These are phyloP conservation scores for Gorsachius goisagi DNA, from an alignment of 2,113 vertebrate genomes.

Conservation along the genomic window DNA sequence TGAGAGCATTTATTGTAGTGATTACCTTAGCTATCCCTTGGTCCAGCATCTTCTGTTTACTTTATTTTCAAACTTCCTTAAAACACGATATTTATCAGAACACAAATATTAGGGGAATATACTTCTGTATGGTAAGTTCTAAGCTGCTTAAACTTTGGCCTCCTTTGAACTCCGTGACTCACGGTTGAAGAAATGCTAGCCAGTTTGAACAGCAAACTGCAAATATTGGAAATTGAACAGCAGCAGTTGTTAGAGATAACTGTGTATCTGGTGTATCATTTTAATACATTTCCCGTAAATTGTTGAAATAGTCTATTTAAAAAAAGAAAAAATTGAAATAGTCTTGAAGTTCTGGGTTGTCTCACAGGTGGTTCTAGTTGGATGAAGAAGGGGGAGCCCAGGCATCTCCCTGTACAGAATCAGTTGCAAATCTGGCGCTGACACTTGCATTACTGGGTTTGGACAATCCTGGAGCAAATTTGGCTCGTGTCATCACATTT, in stretches of 20 bases:
- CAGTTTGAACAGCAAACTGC: neutral
- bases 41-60: neutral
- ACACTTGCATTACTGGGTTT: neutral
- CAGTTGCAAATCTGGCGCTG: neutral
- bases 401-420: neutral
- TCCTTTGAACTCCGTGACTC: constrained; percentile 4
- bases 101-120: neutral
- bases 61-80: neutral
- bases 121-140: neutral
- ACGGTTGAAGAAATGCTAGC: constrained; percentile 32
- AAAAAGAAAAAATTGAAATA: neutral
- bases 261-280: neutral
- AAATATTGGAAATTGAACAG: neutral
- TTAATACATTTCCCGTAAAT: neutral
- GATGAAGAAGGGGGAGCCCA: neutral
- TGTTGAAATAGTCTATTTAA: neutral
- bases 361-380: neutral
- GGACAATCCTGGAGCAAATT: neutral
- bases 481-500: accelerated
- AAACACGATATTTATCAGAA: neutral
- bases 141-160: neutral
- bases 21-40: neutral
- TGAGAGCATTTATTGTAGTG: neutral
- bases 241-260: neutral
- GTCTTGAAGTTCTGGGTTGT: neutral